These are phyloP conservation scores for Lasiurus borealis DNA, from an alignment of 2,113 vertebrate genomes.

Conservation along the genomic window DNA sequence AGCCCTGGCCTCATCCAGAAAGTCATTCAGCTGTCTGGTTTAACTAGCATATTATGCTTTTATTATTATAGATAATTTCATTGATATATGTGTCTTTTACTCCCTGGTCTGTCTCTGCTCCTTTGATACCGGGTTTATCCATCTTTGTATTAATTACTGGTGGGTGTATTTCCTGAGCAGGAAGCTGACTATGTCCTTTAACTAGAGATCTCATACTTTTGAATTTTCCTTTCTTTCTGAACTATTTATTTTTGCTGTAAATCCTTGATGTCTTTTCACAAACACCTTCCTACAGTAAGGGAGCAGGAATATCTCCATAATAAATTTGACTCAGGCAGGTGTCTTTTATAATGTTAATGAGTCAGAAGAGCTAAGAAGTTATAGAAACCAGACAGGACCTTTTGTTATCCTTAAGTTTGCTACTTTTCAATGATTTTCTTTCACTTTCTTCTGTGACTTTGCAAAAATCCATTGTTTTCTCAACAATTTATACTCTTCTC, in stretches of 20 bases:
- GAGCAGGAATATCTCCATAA: background rate
- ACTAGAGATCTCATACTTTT: background rate
- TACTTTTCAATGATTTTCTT: background rate
- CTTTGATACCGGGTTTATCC: background rate
- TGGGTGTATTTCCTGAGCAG: background rate
- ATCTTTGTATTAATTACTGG: background rate
- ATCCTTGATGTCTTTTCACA: constrained; percentile 1
- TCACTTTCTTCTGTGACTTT: background rate
- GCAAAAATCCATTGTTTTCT: constrained; percentile 8
- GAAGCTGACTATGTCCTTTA: background rate
- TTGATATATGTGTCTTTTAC: background rate
- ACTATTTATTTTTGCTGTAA: background rate
- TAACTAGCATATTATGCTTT: too few relatives aligned
- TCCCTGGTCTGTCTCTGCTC: background rate
- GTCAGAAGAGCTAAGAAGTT: background rate
- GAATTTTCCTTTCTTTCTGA: background rate
- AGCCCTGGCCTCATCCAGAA: too few relatives aligned
- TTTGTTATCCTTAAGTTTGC: background rate
- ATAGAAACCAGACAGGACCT: too few relatives aligned
- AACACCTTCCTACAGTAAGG: background rate
- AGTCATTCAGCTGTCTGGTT: too few relatives aligned
- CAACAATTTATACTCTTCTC: background rate
- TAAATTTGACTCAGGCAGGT: background rate
- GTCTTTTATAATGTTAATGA: background rate
- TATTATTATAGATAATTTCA: background rate